Evolutionary conservation across 2,113 vertebrate genomes (phyloP).

Genomic region (Tupaia tana): DNA sequence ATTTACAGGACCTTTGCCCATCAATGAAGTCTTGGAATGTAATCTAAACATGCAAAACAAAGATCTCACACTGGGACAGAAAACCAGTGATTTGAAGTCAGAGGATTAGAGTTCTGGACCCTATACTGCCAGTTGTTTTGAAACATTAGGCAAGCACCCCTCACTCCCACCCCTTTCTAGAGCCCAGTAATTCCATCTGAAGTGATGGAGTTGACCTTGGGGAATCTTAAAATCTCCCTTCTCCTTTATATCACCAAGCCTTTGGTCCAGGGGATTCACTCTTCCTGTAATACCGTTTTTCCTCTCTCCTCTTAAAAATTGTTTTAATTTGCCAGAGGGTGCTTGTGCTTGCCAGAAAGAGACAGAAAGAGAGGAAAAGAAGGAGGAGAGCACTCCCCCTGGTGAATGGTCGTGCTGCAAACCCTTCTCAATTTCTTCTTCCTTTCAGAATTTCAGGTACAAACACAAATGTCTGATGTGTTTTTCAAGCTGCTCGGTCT

Average conservation of each 20-base stretch:
- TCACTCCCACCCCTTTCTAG: background rate
- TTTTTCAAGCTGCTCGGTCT: too few species aligned
- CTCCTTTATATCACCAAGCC: background rate
- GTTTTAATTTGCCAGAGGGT: too few species aligned
- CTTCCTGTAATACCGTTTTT: background rate
- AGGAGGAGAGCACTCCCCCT: too few species aligned
- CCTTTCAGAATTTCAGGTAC: too few species aligned
- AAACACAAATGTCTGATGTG: too few species aligned
- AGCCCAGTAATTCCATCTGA: background rate
- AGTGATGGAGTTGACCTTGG: background rate
- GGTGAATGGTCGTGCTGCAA: too few species aligned
- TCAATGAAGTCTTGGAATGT: constrained; percentile 43
- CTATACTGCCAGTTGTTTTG: background rate
- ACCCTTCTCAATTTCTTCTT: too few species aligned
- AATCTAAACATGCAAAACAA: constrained; percentile 18
- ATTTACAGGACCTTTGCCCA: constrained; percentile 51
- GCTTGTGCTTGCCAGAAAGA: too few species aligned
- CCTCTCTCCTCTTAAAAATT: background rate
- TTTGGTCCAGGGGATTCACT: background rate
- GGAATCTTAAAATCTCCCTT: background rate
- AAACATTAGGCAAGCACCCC: background rate
- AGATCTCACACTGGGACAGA: background rate
- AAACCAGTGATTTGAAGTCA: background rate
- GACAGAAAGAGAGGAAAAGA: too few species aligned
- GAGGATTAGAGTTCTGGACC: background rate